Evolutionary conservation across 2,797 vertebrate genomes (phyloP).

Genomic region (Remorina albescens): DNA sequence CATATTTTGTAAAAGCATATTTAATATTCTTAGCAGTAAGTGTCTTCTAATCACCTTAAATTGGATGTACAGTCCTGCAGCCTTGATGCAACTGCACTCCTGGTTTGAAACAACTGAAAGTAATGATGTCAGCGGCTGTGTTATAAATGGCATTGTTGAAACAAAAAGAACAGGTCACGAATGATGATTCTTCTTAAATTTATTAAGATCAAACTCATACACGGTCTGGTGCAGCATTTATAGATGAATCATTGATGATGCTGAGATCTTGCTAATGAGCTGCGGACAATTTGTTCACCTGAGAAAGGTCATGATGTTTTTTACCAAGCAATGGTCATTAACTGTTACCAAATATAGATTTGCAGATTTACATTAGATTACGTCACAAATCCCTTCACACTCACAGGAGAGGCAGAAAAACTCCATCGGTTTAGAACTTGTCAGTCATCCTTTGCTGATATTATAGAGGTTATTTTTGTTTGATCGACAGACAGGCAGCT

Average conservation of each 20-base stretch:
- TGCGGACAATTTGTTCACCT: slow-evolving; percentile 26
- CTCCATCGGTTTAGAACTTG: slow-evolving; percentile 48
- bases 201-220: slow-evolving; percentile 32
- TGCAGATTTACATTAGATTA: slow-evolving; percentile 38
- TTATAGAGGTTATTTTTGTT: slow-evolving; percentile 38
- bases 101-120: slow-evolving; percentile 18
- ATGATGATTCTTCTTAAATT: slow-evolving; percentile 16
- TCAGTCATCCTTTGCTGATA: slow-evolving; percentile 64
- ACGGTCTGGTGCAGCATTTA: not conserved
- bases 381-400: slow-evolving; percentile 33
- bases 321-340: slow-evolving; percentile 51
- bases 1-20: slow-evolving; percentile 6
- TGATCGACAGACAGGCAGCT: slow-evolving; percentile 49
- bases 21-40: slow-evolving; percentile 13
- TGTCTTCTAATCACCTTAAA: not conserved
- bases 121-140: slow-evolving; percentile 17
- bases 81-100: slow-evolving; percentile 6
- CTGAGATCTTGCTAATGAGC: slow-evolving; percentile 30
- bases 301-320: slow-evolving; percentile 18
- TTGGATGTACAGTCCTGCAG: not conserved
- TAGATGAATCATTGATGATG: slow-evolving; percentile 27
- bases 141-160: slow-evolving; percentile 29
- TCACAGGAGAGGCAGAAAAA: slow-evolving; percentile 43
- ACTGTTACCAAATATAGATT: slow-evolving; percentile 55
- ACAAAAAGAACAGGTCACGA: slow-evolving; percentile 8